Conservation (phyloP, 1,140 invertebrate genomes). For the Conopomorpha cramerella region DNA sequence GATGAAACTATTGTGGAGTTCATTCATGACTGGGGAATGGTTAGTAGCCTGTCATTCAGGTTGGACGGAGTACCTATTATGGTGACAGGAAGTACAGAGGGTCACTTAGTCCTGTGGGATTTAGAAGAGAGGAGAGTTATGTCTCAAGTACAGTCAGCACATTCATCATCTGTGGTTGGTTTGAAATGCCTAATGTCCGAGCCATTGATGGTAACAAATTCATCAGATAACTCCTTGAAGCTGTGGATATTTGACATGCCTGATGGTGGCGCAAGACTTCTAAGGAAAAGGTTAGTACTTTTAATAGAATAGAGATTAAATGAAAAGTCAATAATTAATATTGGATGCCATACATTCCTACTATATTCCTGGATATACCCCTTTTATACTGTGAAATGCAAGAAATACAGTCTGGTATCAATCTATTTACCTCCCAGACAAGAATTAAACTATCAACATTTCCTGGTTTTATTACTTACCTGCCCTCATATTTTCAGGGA, state of each 20-base stretch:
- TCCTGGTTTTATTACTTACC: too few species aligned
- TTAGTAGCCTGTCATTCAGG: conserved; percentile 84
- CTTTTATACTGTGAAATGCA: too few species aligned
- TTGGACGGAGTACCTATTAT: conserved; percentile 86
- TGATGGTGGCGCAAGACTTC: conserved; percentile 83
- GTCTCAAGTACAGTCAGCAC: conserved; percentile 77
- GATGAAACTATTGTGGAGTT: conserved; percentile 88
- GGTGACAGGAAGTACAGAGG: conserved; percentile 77
- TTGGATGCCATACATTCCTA: too few species aligned
- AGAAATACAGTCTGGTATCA: too few species aligned
- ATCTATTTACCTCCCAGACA: too few species aligned
- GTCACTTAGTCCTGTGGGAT: conserved; percentile 93
- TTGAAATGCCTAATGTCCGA: conserved; percentile 84
- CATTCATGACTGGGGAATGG: conserved; percentile 89
- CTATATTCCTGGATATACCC: too few species aligned
- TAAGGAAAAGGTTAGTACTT: conserved; percentile 69
- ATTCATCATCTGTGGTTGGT: conserved; percentile 75
- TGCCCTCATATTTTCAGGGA: conserved; percentile 71
- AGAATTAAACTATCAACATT: too few species aligned
- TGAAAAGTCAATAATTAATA: too few species aligned
- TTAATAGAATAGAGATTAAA: too few species aligned
- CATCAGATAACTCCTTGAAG: conserved; percentile 94
- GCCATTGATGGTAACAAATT: conserved; percentile 88
- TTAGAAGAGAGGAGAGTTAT: conserved; percentile 82
- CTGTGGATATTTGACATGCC: conserved; percentile 95